Conservation (phyloP, 2,888 invertebrate species). For the Troglohyphantes excavatus region DNA sequence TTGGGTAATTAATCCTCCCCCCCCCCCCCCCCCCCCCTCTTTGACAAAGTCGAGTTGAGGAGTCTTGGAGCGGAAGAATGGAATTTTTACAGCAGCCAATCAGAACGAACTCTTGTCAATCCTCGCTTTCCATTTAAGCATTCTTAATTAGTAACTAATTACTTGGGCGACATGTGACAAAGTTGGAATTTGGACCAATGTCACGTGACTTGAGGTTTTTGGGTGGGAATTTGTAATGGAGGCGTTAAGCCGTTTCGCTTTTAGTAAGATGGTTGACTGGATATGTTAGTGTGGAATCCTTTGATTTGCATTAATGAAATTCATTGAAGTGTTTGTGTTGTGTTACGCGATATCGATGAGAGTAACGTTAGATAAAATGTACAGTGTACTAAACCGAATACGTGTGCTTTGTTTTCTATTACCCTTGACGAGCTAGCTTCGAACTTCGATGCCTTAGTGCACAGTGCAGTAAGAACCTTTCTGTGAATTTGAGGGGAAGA, state of each 20-base stretch:
- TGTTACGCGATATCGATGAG: too few species aligned
- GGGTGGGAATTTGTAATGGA: conserved; percentile 7
- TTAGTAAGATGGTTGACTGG: neutral
- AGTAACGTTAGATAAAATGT: too few species aligned
- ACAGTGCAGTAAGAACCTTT: too few species aligned
- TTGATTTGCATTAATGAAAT: too few species aligned
- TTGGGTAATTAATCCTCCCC: conserved; percentile 37
- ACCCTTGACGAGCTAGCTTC: too few species aligned
- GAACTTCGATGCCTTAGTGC: too few species aligned
- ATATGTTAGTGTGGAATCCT: too few species aligned
- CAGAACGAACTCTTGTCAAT: conserved; percentile 9
- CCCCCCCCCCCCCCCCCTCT: neutral
- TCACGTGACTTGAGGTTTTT: neutral
- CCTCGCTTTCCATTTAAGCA: conserved; percentile 11
- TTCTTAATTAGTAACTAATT: conserved; percentile 52
- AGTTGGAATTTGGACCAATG: neutral
- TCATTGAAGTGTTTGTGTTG: too few species aligned
- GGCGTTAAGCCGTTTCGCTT: neutral
- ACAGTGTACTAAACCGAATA: too few species aligned
- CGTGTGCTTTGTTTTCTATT: too few species aligned
- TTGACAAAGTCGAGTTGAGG: neutral
- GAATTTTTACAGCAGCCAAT: conserved; percentile 25
- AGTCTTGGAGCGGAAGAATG: conserved; percentile 13
- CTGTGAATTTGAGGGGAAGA: too few species aligned
- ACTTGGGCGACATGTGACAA: neutral